Base-by-base conservation (phyloP, 2,113 vertebrate species). In the Mesoclemmys tuberculata region DNA sequence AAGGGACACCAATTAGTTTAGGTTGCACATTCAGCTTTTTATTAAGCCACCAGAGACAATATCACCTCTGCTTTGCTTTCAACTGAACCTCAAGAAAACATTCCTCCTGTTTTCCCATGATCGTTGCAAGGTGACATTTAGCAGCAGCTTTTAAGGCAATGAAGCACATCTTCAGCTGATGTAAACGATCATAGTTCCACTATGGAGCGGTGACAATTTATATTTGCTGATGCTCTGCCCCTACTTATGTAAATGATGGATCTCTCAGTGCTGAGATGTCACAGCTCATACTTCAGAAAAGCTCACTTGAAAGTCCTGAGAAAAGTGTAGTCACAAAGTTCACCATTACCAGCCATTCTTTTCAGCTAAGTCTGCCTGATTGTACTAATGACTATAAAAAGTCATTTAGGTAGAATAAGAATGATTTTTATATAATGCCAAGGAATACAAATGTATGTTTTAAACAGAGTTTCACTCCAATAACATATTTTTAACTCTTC, bases 1-100 rank as follows among this genome's bases (percentile, higher is more conserved):
- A 88, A 97, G 54, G 94, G 35, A 93, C 96, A 96, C 93, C 93
- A 97, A 98, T 97, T 95, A 95, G 26, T 94, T 97, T 92, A 92
- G 51, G 49, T 58, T 46, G 22, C 12, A 27, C 26, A 55, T 27
- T 71, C 51, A 38, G 64, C 6, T 71, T 87, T 92, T 87, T 94
- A 22, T 93, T 94, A 96, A 94, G 91, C 78, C 44, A 48, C 87
- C 93, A 75, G 38, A 96, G 92, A 97, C 91, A 97, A 92, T 93
- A 94, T 94, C 93, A 95, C 93, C n/a, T 38, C 56, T 96, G 90
- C 90, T 94, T 44, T 96, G 93, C 85, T 95, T 95, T 93, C 95
- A 93, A 93, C 90, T 96, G 92, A 93, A 95, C 49, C 82, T 96
- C 92, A 94, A 94, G 64, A 97, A 97, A 97, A 95, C 87, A 83